A percentile compares a stretch with the other conserved stretches of the same genome.
Conservation (phyloP, 1,140 invertebrate genomes). For the Scaptomyza pallida region DNA sequence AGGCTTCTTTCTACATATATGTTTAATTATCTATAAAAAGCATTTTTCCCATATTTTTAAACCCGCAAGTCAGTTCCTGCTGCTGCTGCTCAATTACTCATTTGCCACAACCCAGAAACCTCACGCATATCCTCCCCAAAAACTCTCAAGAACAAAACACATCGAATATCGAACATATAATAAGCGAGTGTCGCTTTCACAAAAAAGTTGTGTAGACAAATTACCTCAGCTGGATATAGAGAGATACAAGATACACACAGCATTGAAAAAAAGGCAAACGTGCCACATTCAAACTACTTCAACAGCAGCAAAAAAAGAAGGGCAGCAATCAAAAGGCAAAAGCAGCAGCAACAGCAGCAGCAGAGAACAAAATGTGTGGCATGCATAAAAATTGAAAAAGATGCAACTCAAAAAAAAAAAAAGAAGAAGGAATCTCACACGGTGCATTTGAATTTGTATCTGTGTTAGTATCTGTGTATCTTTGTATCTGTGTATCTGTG, state of each 20-base stretch:
- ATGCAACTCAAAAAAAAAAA: constrained; percentile 62
- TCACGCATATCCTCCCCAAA: constrained; percentile 42
- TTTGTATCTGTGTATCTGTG: constrained; percentile 38
- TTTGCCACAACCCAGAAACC: constrained; percentile 29
- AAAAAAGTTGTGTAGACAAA: constrained; percentile 66
- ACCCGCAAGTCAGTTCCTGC: constrained; percentile 23
- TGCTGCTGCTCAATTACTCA: constrained; percentile 50
- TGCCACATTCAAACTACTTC: constrained; percentile 78
- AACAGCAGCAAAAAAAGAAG: constrained; percentile 35
- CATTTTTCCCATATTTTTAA: neutral
- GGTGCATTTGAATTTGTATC: constrained; percentile 55
- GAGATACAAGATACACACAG: neutral
- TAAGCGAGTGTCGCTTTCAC: constrained; percentile 64
- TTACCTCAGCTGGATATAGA: constrained; percentile 49
- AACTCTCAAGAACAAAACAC: constrained; percentile 22
- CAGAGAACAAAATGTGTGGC: constrained; percentile 61
- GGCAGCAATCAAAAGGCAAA: constrained; percentile 41
- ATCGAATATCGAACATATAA: constrained; percentile 29
- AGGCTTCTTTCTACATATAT: too few relatives aligned
- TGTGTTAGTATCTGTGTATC: constrained; percentile 29
- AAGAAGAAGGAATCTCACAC: constrained; percentile 53
- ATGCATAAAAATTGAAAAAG: constrained; percentile 77
- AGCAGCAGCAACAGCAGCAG: constrained; percentile 23
- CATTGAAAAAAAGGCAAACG: constrained; percentile 48
- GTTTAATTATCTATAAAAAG: neutral